Evolutionary conservation across 2,797 vertebrate genomes (phyloP).

Genomic region (Pitangus sulphuratus): DNA sequence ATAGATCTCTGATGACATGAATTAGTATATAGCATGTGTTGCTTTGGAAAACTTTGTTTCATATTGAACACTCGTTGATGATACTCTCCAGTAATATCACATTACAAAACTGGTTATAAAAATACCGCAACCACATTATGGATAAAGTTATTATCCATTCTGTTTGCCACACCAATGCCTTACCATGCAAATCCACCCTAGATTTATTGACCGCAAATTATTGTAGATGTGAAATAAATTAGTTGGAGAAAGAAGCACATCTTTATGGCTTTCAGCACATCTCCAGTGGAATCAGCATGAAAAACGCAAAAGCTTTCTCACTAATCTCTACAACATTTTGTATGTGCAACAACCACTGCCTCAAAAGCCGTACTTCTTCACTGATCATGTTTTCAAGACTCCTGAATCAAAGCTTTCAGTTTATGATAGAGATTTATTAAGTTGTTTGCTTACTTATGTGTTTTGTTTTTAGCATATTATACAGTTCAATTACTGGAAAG

Average conservation of each 20-base stretch:
- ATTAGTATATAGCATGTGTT: slow-evolving; percentile 41
- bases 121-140: not conserved
- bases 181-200: slow-evolving; percentile 16
- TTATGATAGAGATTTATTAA: not conserved
- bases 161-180: slow-evolving; percentile 46
- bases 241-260: slow-evolving; percentile 61
- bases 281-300: slow-evolving; percentile 40
- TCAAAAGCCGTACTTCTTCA: not conserved
- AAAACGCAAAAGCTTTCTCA: slow-evolving; percentile 47
- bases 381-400: not conserved
- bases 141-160: slow-evolving; percentile 43
- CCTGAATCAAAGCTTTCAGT: not conserved
- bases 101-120: slow-evolving; percentile 48
- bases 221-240: slow-evolving; percentile 53
- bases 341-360: not conserved
- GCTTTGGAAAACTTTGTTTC: slow-evolving; percentile 62
- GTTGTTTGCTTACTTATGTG: not conserved
- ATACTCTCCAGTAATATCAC: slow-evolving; percentile 41
- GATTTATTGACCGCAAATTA: slow-evolving; percentile 63
- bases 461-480: not conserved
- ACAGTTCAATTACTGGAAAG: slow-evolving; percentile 25
- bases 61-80: slow-evolving; percentile 40
- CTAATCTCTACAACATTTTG: slow-evolving; percentile 42
- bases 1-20: slow-evolving; percentile 38
- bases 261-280: slow-evolving; percentile 65